Conservation (phyloP, 92 coral and sea anemone genomes). For the Nematostella vectensis region DNA sequence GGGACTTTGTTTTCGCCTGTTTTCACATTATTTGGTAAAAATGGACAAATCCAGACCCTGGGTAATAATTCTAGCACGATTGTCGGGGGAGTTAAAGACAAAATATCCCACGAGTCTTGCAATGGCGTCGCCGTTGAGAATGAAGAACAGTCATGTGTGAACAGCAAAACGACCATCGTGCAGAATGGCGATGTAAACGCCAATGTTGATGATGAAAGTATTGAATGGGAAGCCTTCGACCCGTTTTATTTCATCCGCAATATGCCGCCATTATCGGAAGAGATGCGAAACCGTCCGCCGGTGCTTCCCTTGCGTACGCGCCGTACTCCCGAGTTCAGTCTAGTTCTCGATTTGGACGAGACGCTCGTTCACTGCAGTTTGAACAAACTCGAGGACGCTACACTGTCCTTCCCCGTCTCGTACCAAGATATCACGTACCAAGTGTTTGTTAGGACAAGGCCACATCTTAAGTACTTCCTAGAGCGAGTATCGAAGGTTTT, state of each 20-base stretch:
- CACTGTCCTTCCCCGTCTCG: conserved; percentile 89
- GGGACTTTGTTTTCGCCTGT: conserved; percentile 98
- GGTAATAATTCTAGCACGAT: conserved; percentile 32
- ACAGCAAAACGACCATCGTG: conserved; percentile 16
- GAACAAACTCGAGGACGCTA: conserved; percentile 95
- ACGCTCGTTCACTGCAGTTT: conserved; percentile 98
- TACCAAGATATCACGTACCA: conserved; percentile 95
- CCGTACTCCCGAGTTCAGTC: conserved; percentile 96
- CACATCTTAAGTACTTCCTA: conserved; percentile 86
- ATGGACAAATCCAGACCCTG: conserved; percentile 79
- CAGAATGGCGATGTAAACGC: conserved; percentile 89
- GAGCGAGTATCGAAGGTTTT: conserved; percentile 79
- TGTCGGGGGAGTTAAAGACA: conserved; percentile 8
- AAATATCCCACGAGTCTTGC: conserved; percentile 19
- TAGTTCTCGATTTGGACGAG: conserved; percentile 94
- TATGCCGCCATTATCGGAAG: conserved; percentile 85
- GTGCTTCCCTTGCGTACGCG: conserved; percentile 89
- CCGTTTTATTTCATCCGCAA: conserved; percentile 92
- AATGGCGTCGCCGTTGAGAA: conserved; percentile 57
- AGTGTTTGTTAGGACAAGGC: conserved; percentile 96
- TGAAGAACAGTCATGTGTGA: conserved; percentile 33
- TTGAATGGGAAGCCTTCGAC: conserved; percentile 86
- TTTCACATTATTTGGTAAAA: conserved; percentile 90
- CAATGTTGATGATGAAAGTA: conserved; percentile 70
- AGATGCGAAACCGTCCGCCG: conserved; percentile 74